These are phyloP conservation scores for Pteria penguin DNA, from an alignment of 2,888 invertebrate species.

Conservation along the genomic window DNA sequence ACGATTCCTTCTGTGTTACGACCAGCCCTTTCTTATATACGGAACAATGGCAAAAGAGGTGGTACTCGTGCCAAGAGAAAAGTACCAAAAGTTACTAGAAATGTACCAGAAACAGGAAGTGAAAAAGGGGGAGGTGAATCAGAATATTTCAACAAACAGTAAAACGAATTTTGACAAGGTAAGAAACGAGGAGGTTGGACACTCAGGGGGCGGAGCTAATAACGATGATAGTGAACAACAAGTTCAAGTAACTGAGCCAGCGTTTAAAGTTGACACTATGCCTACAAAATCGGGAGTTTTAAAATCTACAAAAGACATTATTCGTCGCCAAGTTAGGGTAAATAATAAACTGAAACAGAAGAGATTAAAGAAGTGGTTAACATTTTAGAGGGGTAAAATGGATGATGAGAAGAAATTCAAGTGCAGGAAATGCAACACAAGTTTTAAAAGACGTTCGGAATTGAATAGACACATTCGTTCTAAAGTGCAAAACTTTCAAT, in stretches of 20 bases:
- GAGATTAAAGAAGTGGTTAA: background rate
- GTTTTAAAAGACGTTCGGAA: background rate
- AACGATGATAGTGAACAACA: background rate
- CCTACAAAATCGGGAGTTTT: background rate
- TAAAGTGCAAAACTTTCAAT: background rate
- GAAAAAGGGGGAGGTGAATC: slow-evolving; percentile 2
- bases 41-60: slow-evolving; percentile 13
- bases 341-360: background rate
- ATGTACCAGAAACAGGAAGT: background rate
- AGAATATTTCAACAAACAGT: background rate
- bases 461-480: slow-evolving; percentile 4
- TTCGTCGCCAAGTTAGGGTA: background rate
- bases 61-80: slow-evolving; percentile 14
- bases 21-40: slow-evolving; percentile 19
- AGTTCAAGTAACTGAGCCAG: too few relatives aligned
- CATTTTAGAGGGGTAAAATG: background rate
- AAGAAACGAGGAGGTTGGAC: background rate
- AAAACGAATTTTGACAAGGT: background rate
- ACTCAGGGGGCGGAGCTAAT: background rate
- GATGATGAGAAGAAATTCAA: slow-evolving; percentile 9
- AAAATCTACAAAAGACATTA: background rate
- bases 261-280: background rate
- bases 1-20: slow-evolving; percentile 27
- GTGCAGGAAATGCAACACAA: background rate
- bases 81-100: slow-evolving; percentile 20